Evolutionary conservation across 2,888 invertebrate species (phyloP).

Genomic region (Andrena chrysosceles): DNA sequence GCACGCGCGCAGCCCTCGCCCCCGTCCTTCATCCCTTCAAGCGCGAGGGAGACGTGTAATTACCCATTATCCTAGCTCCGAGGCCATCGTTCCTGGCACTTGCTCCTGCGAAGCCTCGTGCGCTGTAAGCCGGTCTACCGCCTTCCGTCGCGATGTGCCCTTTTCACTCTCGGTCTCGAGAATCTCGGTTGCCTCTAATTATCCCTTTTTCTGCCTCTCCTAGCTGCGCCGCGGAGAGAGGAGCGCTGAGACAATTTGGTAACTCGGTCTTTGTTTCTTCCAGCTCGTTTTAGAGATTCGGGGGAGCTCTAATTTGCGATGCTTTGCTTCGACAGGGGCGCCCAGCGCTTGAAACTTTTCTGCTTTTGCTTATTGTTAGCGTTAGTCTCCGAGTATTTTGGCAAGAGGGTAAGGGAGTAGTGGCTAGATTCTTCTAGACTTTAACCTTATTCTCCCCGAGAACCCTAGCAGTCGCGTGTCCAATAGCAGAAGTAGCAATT

Average conservation of each 20-base stretch:
- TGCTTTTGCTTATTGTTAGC: too few relatives aligned
- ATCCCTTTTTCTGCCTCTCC: not conserved
- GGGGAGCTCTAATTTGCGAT: not conserved
- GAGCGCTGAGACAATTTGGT: not conserved
- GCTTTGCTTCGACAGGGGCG: too few relatives aligned
- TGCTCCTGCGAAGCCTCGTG: conserved; percentile 31
- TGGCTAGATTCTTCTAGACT: too few relatives aligned
- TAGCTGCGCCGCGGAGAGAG: not conserved
- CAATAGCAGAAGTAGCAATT: not conserved
- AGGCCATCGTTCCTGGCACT: conserved; percentile 51
- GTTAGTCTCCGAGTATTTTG: too few relatives aligned
- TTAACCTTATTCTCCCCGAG: too few relatives aligned
- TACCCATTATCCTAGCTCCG: conserved; percentile 63
- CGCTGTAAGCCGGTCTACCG: not conserved
- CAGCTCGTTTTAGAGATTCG: not conserved
- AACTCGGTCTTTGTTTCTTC: too few relatives aligned
- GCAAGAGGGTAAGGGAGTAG: too few relatives aligned
- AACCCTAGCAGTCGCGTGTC: too few relatives aligned
- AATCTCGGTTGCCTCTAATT: conserved; percentile 41
- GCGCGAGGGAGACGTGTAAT: conserved; percentile 63
- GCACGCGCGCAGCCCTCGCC: conserved; percentile 66
- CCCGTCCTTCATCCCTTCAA: not conserved
- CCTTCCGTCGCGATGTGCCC: conserved; percentile 19
- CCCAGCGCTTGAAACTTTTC: too few relatives aligned
- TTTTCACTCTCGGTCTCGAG: not conserved